A percentile compares a stretch with the other conserved stretches of the same genome.
Conservation (phyloP, 2,888 invertebrate species). For the Sphaeridia pumilis region DNA sequence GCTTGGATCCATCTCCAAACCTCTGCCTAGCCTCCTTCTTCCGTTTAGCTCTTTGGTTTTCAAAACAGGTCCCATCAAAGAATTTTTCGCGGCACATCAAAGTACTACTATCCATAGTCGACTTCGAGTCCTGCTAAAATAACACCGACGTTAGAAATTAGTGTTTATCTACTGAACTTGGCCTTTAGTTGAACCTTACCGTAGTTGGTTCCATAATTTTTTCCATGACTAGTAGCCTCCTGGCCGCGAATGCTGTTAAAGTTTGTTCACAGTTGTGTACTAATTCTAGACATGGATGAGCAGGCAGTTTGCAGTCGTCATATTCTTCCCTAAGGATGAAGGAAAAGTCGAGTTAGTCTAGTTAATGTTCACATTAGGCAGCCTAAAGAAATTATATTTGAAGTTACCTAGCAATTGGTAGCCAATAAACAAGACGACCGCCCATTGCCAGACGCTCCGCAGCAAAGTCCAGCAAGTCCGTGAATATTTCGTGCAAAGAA, state of each 20-base stretch:
- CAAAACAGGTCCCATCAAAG: constrained; percentile 16
- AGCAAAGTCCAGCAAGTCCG: constrained; percentile 57
- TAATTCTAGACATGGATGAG: constrained; percentile 63
- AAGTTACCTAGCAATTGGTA: constrained; percentile 76
- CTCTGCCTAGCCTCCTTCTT: constrained; percentile 13
- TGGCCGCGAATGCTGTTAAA: constrained; percentile 65
- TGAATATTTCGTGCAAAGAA: constrained; percentile 64
- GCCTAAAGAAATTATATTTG: no score
- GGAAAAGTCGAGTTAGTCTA: no score
- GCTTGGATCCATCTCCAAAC: constrained; percentile 21
- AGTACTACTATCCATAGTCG: constrained; percentile 25
- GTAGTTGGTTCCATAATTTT: constrained; percentile 54
- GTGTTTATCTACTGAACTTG: no score
- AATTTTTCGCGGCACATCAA: constrained; percentile 30
- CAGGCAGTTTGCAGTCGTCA: constrained; percentile 57
- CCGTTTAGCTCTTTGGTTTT: constrained; percentile 16
- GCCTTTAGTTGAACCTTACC: no score
- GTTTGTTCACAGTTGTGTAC: constrained; percentile 80
- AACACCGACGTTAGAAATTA: no score
- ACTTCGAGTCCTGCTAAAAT: constrained; percentile 6
- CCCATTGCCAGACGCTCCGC: constrained; percentile 54
- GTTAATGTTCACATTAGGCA: no score
- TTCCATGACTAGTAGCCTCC: constrained; percentile 74
- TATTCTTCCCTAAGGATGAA: constrained; percentile 73
- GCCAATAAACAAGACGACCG: constrained; percentile 87